phyloP scores from a whole-genome alignment of 2,888 invertebrate genomes.

The Formica aserva region DNA sequence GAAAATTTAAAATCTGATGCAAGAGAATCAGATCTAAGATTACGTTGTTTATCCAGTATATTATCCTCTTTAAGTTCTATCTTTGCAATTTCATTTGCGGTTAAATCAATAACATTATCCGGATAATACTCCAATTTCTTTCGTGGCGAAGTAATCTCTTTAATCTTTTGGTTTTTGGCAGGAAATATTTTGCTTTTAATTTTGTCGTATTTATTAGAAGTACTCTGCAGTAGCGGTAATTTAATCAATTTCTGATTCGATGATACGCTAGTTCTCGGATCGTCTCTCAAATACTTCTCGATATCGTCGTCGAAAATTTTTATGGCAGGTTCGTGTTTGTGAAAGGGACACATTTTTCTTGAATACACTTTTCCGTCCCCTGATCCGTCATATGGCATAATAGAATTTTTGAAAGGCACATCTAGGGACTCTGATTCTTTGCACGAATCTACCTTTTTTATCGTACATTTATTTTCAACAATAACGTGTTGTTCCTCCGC shows the following conservation, averaged over 20 bases:
- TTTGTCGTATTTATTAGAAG: conserved; percentile 13
- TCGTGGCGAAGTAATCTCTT: neutral
- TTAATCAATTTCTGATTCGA: conserved; percentile 25
- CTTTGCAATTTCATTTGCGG: neutral
- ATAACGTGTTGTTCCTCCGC: conserved; percentile 9
- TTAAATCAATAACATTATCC: conserved; percentile 17
- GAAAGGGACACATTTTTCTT: conserved; percentile 64
- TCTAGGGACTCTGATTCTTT: conserved; percentile 1
- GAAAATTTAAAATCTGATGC: neutral
- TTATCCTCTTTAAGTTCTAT: neutral
- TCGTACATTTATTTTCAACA: conserved; percentile 15
- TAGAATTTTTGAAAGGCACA: conserved; percentile 33
- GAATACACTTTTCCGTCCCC: conserved; percentile 53
- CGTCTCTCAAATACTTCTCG: conserved; percentile 58
- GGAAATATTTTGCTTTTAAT: neutral
- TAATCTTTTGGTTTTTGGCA: neutral
- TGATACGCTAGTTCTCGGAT: conserved; percentile 34
- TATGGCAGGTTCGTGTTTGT: conserved; percentile 56
- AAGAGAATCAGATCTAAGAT: neutral
- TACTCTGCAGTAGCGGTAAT: conserved; percentile 27
- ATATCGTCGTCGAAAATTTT: conserved; percentile 70
- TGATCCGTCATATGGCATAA: conserved; percentile 33
- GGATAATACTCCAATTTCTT: neutral
- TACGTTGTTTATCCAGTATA: neutral
- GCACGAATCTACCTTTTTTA: neutral